Base-by-base conservation (phyloP, 2,888 invertebrate genomes). In the Cactoblastis cactorum region DNA sequence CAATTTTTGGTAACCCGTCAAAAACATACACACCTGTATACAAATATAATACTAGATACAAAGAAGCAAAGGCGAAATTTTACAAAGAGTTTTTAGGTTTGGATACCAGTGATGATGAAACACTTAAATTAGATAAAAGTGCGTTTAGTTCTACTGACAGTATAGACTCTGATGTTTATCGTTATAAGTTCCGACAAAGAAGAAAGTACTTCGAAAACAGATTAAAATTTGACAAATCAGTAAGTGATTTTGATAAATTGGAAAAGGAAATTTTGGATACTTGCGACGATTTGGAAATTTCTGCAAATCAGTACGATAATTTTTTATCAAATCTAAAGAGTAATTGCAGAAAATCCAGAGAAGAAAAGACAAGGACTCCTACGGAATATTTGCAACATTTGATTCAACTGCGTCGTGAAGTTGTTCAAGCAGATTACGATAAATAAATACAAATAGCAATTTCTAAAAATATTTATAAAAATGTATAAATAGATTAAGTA, bases 351-450 rank as follows among this genome's bases (percentile, higher is more conserved):
- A 46, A 24, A 32, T 37, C 53, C 28, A 50, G 37, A 33, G 53
- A 43, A 28, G 56, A 55, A 47, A 51, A 32, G n/a, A 48, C 50
- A n/a, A 65, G 75, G 15, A 78, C 75, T 6, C 92, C 92, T 0
- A 92, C 90, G 50, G 89, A 91, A 54, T 92, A 91, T 75, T 70
- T 92, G 52, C 89, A 87, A 59, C 91, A 92, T 69, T 80, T 93
- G 55, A 90, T 92, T 9, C 79, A 85, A 50, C 75, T 92, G 72
- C 78, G 92, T 58, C 83, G 84, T 62, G 88, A 92, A 59, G 83
- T 91, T 14, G 83, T 92, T 0, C 87, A 86, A 65, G 80, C 78
- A n/a, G 85, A 91, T 43, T 82, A 83, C 56, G 88, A 90, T 38
- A 81, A 69, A 19, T 74, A 78, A 32, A 69, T 66, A 55, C 70